Base-by-base conservation (phyloP, 2,888 invertebrate species). In the Galeruca laticollis region DNA sequence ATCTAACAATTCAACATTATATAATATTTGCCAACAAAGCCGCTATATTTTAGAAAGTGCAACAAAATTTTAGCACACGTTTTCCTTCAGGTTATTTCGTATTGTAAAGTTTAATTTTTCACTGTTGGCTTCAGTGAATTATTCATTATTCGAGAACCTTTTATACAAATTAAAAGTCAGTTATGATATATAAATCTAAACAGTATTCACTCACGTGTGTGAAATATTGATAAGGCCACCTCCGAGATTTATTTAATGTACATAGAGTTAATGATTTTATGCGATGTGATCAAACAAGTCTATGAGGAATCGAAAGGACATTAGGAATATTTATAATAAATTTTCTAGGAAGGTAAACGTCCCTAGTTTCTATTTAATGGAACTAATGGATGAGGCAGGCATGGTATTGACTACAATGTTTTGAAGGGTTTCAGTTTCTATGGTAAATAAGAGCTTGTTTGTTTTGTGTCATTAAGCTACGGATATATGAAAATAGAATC, bases 201-300 rank as follows among this genome's bases (percentile, higher is more conserved):
- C 47, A 47, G 15, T 47, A 9, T 47, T 8, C 18, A 47, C 18
- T 10, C 10, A 37, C 2, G 9, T 18, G 8, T 47, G 15, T 47
- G 15, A 47, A 47, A 47, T 47, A 47, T 47, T 47, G 15, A 47
- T 47, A 47, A 47, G 6, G 40, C 40, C n/a, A 40, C 11, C n/a
- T 47, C 18, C 9, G 15, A 2, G 15, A 18, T 15, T 47, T 18
- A 47, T 47, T 18, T 10, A 18, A 18, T 18, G 9, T 15, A 18
- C 13, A 40, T n/a, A 40, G n/a, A 40, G n/a, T 47, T 9, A 2
- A 47, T 47, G 15, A 2, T 15, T 47, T 37, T 2, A 37, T 13
- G n/a, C n/a, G n/a, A n/a, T n/a, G n/a, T n/a, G n/a, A n/a, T n/a
- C n/a, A n/a, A n/a, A 37, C 10, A 4, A 4, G 26, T 26, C 4